A percentile compares a stretch with the other conserved stretches of the same genome.
These are phyloP conservation scores for Eciton burchellii DNA, from an alignment of 1,140 invertebrate species.

Conservation along the genomic window DNA sequence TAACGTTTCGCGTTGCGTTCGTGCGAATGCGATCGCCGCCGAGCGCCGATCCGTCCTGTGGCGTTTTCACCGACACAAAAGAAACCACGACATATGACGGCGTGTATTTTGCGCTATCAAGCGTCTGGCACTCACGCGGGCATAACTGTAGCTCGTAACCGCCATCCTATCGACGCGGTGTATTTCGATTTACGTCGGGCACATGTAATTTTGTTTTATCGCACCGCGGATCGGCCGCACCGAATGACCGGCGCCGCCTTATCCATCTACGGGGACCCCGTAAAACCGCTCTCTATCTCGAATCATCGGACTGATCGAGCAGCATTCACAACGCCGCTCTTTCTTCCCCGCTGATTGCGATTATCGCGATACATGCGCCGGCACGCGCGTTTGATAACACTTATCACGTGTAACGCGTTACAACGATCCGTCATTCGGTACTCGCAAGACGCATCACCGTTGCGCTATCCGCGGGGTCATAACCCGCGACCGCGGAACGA, in stretches of 20 bases:
- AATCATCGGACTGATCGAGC: constrained; percentile 40
- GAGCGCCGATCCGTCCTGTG: constrained; percentile 8
- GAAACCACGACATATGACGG: constrained; percentile 32
- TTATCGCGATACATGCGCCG: no score
- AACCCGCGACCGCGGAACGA: constrained; percentile 68
- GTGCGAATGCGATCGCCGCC: constrained; percentile 39
- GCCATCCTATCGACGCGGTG: constrained; percentile 23
- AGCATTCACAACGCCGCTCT: neutral
- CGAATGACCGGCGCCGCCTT: constrained; percentile 19
- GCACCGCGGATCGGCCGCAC: constrained; percentile 5
- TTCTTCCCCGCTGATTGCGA: no score
- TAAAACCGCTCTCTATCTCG: constrained; percentile 43
- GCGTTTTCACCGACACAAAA: constrained; percentile 38
- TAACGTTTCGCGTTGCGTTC: constrained; percentile 30
- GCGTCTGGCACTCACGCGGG: constrained; percentile 34
- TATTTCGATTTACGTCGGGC: constrained; percentile 49
- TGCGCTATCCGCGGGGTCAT: constrained; percentile 63
- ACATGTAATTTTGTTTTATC: constrained; percentile 51
- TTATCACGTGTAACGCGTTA: no score
- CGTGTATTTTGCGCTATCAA: constrained; percentile 40
- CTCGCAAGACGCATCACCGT: neutral
- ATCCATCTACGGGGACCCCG: constrained; percentile 4
- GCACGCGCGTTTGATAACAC: no score
- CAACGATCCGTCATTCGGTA: no score
- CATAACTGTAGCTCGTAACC: constrained; percentile 45